Evolutionary conservation across 2,113 vertebrate species (phyloP).

Genomic region (Eretmochelys imbricata): DNA sequence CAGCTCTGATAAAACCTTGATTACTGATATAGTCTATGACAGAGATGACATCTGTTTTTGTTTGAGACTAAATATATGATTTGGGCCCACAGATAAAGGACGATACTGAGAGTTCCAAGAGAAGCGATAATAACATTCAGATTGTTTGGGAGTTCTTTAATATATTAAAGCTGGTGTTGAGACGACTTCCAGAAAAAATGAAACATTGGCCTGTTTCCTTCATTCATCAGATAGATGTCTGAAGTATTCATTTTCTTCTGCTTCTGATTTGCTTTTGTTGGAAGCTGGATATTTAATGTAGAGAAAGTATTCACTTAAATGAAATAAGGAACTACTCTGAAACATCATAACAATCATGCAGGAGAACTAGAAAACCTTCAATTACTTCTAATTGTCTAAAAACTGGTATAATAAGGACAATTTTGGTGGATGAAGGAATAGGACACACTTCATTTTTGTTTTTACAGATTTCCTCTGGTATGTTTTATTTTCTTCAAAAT

Average conservation of each 20-base stretch:
- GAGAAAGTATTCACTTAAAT: background rate
- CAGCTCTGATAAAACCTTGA: slow-evolving; percentile 49
- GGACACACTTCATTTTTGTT: background rate
- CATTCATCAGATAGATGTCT: background rate
- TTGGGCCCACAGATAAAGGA: background rate
- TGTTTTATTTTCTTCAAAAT: background rate
- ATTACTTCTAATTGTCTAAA: slow-evolving; percentile 14
- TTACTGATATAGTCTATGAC: slow-evolving; percentile 28
- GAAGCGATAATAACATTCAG: background rate
- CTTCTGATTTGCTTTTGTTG: background rate
- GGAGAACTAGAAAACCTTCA: background rate
- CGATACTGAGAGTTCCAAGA: slow-evolving; percentile 5
- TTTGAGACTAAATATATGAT: slow-evolving; percentile 11
- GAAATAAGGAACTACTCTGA: background rate
- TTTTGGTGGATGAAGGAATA: background rate
- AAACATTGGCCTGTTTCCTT: background rate
- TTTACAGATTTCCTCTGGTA: background rate
- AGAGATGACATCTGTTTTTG: slow-evolving; percentile 45
- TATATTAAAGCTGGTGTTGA: background rate
- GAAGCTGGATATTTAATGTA: background rate
- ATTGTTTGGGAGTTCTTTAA: slow-evolving; percentile 24
- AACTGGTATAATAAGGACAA: background rate
- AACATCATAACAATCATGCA: accelerated
- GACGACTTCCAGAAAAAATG: background rate
- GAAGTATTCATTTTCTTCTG: slow-evolving; percentile 33